Conservation (phyloP, 2,797 vertebrate genomes). For the Sebastes baramenuke region DNA sequence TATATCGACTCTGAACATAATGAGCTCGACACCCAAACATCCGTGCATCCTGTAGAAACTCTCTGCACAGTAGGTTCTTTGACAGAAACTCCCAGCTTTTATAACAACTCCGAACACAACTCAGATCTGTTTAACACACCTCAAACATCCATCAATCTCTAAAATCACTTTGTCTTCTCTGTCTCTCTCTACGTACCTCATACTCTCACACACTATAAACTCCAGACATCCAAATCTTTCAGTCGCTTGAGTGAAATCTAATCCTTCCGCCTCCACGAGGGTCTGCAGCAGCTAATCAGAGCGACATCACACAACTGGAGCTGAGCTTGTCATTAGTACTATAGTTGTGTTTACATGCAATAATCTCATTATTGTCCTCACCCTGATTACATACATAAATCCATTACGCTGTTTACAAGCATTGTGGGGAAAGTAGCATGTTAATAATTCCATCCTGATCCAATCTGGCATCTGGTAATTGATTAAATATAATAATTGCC, state of each 20-base stretch:
- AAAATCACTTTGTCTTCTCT: slow-evolving; percentile 34
- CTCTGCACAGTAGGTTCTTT: slow-evolving; percentile 32
- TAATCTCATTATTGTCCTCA: slow-evolving; percentile 63
- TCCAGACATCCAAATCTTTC: slow-evolving; percentile 18
- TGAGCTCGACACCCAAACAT: slow-evolving; percentile 25
- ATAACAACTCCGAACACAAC: slow-evolving; percentile 24
- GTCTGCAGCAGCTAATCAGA: slow-evolving; percentile 63
- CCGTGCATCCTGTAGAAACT: slow-evolving; percentile 27
- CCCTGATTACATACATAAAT: slow-evolving; percentile 61
- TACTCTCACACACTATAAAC: background rate
- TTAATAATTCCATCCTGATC: slow-evolving; percentile 60
- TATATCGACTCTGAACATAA: slow-evolving; percentile 15
- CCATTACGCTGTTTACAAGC: slow-evolving; percentile 64
- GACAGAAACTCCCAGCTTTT: slow-evolving; percentile 36
- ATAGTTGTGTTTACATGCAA: slow-evolving; percentile 58
- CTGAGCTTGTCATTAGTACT: slow-evolving; percentile 57
- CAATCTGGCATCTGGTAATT: slow-evolving; percentile 44
- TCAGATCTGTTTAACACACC: slow-evolving; percentile 48
- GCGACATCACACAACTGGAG: slow-evolving; percentile 38
- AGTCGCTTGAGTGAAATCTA: slow-evolving; percentile 57
- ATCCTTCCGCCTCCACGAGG: slow-evolving; percentile 39
- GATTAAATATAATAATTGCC: slow-evolving; percentile 45
- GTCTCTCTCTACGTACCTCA: background rate
- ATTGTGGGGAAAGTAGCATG: slow-evolving; percentile 28
- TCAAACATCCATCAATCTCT: slow-evolving; percentile 33